These are phyloP conservation scores for Phaethornis superciliosus DNA, from an alignment of 2,113 vertebrate species.

Conservation along the genomic window DNA sequence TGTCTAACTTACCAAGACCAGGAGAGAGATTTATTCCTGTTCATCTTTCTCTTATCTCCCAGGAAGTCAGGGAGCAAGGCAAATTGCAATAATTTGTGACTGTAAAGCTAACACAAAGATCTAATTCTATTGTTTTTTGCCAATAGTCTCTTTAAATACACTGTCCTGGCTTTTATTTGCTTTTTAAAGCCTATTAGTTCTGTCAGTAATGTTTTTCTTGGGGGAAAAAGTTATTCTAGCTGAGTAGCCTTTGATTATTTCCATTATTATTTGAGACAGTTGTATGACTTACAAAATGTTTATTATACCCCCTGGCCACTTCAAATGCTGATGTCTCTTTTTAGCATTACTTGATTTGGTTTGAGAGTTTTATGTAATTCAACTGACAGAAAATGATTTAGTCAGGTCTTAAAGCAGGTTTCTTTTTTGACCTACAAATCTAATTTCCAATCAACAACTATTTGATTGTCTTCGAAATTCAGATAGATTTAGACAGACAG, in stretches of 20 bases:
- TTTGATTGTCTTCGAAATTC: background rate
- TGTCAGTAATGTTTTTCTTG: background rate
- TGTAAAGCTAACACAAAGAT: background rate
- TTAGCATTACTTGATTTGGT: background rate
- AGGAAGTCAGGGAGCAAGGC: background rate
- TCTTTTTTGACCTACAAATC: background rate
- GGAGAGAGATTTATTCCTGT: background rate
- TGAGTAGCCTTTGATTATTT: constrained; percentile 9
- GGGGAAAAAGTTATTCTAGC: background rate
- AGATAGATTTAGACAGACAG: background rate
- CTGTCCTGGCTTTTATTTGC: background rate
- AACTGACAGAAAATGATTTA: background rate
- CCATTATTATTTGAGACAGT: background rate
- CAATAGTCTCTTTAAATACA: background rate
- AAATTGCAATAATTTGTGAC: constrained; percentile 18
- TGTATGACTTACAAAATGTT: background rate
- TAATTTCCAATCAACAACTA: background rate
- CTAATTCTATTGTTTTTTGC: constrained; percentile 1
- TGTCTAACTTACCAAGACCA: background rate
- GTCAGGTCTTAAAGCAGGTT: background rate
- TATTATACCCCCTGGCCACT: background rate
- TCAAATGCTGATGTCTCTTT: background rate
- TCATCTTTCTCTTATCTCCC: background rate
- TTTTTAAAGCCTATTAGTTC: constrained; percentile 23
- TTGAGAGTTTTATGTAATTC: background rate